Evolutionary conservation across 2,888 invertebrate genomes (phyloP), one percentile per base, ranked within the genome.

Genomic region (Bombylius major): DNA sequence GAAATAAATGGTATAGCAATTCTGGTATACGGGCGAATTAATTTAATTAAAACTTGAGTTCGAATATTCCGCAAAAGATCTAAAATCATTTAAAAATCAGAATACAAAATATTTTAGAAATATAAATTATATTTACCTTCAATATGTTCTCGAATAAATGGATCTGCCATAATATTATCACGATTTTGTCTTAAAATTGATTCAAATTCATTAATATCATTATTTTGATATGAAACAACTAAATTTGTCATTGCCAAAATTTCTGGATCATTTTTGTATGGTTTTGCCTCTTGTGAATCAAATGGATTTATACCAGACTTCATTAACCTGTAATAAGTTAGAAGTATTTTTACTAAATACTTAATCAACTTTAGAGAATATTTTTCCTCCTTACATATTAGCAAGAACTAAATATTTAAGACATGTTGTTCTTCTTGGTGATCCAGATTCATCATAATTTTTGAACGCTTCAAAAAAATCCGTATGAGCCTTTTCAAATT

Each of bases 381-480:
- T 23, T 23, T 36, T 36, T 8, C 9, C 7, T 5, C 5, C 39
- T 79, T 77, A 89, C 99, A 99, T 99, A 75, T 97, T 99, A 23
- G 99, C 98, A 68, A 99, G 76, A 46, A 99, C 98, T 63, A 99
- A 80, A 75, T 99, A 99, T 76, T 99, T 99, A 56, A 99, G 79
- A 71, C 98, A 99, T 0, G 96, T 96, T 39, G 97, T 98, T 60
- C 99, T 80, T 65, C 98, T 79, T 14, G 95, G 94, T 66, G 94
- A 95, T 45, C 99, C 99, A 13, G 96, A 96, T 76, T 99, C 99
- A 77, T 99, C 99, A 70, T 99, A 99, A 72, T 98, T 99, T 77
- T 98, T 97, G 72, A 98, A 98, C 4, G 98, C 97, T 75, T 99
- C 98, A 74, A 99, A 99, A 76, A 99, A 99, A 73, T 99, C 98